Base-by-base conservation (phyloP, 2,113 vertebrate genomes). In the Struthidea cinerea region DNA sequence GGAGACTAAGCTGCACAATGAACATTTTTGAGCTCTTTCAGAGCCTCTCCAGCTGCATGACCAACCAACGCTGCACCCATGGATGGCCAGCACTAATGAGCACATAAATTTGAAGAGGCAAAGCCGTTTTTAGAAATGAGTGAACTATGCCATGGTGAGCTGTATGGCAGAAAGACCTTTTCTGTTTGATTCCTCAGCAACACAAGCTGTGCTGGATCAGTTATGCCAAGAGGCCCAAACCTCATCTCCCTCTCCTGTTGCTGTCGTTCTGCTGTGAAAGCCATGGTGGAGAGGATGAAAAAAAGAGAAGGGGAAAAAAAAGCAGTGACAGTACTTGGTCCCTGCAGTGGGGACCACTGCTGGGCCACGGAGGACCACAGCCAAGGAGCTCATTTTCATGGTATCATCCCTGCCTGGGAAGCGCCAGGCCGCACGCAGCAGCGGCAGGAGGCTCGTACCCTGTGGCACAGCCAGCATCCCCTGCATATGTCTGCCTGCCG, bases 21-120 rank as follows among this genome's bases (percentile, higher is more conserved):
- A 49, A 5, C 55, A 81, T 89, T 86, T 68, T 74, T 84, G 49
- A 92, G 83, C 69, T 90, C 64, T 74, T 46, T 35, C 80, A 92
- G 71, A 90, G 89, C 64, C 74, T 85, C 56, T 94, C 78, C 80
- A 92, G 91, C 93, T 87, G 86, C 89, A 64, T 19, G 42, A 91
- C 63, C 94, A 89, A 81, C 67, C 47, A 90, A 37, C 6, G 2
- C 71, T 59, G 74, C 86, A 86, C 74, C 76, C 93, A 92, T 57
- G 80, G 90, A 92, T 42, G 56, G 83, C 89, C 76, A 71, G 76
- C 5, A 8, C 52, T 89, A 90, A 96, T 6, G 35, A 95, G 79
- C 64, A 67, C 47, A 41, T 16, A 46, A 53, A 85, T 69, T 60
- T 82, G 88, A 78, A 74, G 73, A 89, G 32, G 33, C 64, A 47